Evolutionary conservation across 64 coral and sea anemone genomes (phyloP), one percentile per base, ranked within the genome.

Genomic region (Montipora sp.): DNA sequence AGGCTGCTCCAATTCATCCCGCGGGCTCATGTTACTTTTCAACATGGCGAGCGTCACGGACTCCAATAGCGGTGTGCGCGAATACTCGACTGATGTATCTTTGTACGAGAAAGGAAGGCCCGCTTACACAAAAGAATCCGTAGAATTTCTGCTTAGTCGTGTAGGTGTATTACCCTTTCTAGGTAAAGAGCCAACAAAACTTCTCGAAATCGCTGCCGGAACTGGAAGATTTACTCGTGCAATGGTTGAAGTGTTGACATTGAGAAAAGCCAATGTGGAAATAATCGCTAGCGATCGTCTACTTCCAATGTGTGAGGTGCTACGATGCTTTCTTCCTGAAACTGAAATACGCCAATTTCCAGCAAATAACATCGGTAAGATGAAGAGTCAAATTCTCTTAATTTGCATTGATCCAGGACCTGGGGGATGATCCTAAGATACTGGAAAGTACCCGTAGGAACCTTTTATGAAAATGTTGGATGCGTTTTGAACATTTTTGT

Each of bases 51-150:
- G 61, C 20, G 7, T 57, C 7, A 11, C 6, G 53, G 53, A 57
- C 36, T 36, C 51, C 7, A 21, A 6, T 1, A 61, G 57, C 16
- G 48, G 59, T 3, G 15, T 81, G 18, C 75, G 75, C 11, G 75
- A 87, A 13, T 89, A 86, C 80, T 58, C 80, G 12, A 95, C 75
- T 10, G 79, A 89, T 48, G 22, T 73, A 13, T 93, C 80, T 67
- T 75, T 96, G 11, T 99, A 99, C 79, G 94, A 99, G 19, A 90
- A 91, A 75, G 94, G 89, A 63, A 69, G 98, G 43, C 98, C 98
- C 7, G 48, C 88, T 50, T 96, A 99, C 79, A 58, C 84, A 15
- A 18, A 80, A 51, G 98, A 99, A 66, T 95, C 90, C 73, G 92
- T 96, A 9, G 89, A 96, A 66, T 91, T 87, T 22, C 67, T 99